Conservation (phyloP, 2,113 vertebrate genomes). For the Sturnira hondurensis region DNA sequence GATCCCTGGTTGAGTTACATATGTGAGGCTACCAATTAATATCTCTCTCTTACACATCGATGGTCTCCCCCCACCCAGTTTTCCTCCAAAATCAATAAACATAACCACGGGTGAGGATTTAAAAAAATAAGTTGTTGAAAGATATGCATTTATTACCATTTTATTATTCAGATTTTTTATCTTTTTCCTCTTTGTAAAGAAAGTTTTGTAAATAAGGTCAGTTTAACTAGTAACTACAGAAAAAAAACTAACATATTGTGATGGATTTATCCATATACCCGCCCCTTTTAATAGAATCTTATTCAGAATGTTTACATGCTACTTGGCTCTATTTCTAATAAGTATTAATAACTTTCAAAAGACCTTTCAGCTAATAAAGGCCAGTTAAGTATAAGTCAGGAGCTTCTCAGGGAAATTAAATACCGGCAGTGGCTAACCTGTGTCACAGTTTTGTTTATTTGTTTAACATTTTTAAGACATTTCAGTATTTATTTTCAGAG, state of each 20-base stretch:
- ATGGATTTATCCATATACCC: not conserved
- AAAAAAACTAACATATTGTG: constrained; percentile 32
- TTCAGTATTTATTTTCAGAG: too few species aligned
- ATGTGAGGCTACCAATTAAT: not conserved
- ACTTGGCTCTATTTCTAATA: constrained; percentile 1
- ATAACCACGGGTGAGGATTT: too few species aligned
- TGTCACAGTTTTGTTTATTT: not conserved
- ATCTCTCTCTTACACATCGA: too few species aligned
- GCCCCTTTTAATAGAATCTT: not conserved
- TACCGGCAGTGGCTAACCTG: not conserved
- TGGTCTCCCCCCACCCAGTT: not conserved
- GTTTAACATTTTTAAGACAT: not conserved
- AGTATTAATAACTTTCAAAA: constrained; percentile 11
- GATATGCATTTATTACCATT: not conserved
- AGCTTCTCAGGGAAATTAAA: not conserved
- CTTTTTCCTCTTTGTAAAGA: not conserved
- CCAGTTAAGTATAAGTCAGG: not conserved
- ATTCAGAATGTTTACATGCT: constrained; percentile 1
- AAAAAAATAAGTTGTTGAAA: not conserved
- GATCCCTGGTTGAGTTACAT: not conserved
- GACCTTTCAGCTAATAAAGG: not conserved
- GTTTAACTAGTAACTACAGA: not conserved
- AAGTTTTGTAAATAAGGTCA: not conserved
- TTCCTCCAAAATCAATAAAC: too few species aligned
- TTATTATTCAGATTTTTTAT: too few species aligned